These are phyloP conservation scores for Phaonia tiefii DNA, from an alignment of 2,888 invertebrate genomes.

Conservation along the genomic window DNA sequence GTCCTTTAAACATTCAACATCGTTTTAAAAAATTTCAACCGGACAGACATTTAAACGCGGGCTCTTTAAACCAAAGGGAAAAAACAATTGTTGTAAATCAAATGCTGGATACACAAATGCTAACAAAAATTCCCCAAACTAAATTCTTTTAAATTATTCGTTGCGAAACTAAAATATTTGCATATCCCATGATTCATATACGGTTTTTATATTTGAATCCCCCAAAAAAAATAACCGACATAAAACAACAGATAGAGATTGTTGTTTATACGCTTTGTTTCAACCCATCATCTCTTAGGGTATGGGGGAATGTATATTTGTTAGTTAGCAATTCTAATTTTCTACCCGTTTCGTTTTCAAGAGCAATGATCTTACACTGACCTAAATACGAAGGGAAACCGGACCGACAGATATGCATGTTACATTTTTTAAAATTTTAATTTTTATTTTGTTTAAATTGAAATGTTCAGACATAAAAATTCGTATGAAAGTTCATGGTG, in stretches of 20 bases:
- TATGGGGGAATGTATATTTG: too few relatives aligned
- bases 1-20: too few relatives aligned
- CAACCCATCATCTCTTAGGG: not conserved
- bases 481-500: not conserved
- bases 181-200: slow-evolving; percentile 23
- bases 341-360: slow-evolving; percentile 4
- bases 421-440: not conserved
- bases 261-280: not conserved
- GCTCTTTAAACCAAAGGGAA: too few relatives aligned
- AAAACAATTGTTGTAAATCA: too few relatives aligned
- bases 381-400: not conserved
- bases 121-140: too few relatives aligned
- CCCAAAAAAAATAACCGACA: not conserved
- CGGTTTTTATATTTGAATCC: slow-evolving; percentile 25
- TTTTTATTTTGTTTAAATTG: slow-evolving; percentile 17
- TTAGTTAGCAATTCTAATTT: not conserved
- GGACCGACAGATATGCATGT: too few relatives aligned
- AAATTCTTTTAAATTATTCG: slow-evolving; percentile 23
- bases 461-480: not conserved
- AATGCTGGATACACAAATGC: too few relatives aligned
- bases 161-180: slow-evolving; percentile 22
- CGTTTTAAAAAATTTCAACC: too few relatives aligned
- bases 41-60: too few relatives aligned
- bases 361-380: slow-evolving; percentile 26
- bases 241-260: slow-evolving; percentile 21